Evolutionary conservation across 2,888 invertebrate genomes (phyloP).

Genomic region (Deroplatys truncata): DNA sequence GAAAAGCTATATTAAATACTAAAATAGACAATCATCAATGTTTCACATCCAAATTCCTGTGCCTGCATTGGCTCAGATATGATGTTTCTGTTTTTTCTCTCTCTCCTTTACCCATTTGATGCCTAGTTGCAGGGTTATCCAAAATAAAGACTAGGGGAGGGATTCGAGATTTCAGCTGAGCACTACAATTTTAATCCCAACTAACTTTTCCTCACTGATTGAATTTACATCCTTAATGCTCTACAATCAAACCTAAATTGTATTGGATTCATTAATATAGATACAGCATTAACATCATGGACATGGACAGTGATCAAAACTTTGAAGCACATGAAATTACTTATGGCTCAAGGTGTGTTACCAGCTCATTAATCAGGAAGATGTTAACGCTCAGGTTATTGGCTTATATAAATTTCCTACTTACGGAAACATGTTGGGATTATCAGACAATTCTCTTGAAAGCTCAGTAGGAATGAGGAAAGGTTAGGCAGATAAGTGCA

Average conservation of each 20-base stretch:
- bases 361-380: not conserved
- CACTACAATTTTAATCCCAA: slow-evolving; percentile 23
- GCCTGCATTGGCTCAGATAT: slow-evolving; percentile 55
- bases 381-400: not conserved
- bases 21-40: not conserved
- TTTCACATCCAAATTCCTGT: slow-evolving; percentile 29
- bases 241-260: not conserved
- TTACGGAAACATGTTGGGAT: not conserved
- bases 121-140: slow-evolving; percentile 54
- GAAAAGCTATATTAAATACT: slow-evolving; percentile 35
- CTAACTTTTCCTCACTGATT: slow-evolving; percentile 31
- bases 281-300: not conserved
- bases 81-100: slow-evolving; percentile 40
- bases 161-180: slow-evolving; percentile 29
- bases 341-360: not conserved
- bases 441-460: not conserved
- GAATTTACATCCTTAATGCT: not conserved
- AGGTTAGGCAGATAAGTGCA: slow-evolving; percentile 26
- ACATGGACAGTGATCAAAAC: not conserved
- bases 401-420: not conserved
- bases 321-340: not conserved
- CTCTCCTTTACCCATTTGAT: slow-evolving; percentile 19
- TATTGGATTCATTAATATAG: not conserved
- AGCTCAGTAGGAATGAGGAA: slow-evolving; percentile 23
- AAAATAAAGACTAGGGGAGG: slow-evolving; percentile 39